Evolutionary conservation across 2,797 vertebrate genomes (phyloP).

Genomic region (Peromyscus melanophrys): DNA sequence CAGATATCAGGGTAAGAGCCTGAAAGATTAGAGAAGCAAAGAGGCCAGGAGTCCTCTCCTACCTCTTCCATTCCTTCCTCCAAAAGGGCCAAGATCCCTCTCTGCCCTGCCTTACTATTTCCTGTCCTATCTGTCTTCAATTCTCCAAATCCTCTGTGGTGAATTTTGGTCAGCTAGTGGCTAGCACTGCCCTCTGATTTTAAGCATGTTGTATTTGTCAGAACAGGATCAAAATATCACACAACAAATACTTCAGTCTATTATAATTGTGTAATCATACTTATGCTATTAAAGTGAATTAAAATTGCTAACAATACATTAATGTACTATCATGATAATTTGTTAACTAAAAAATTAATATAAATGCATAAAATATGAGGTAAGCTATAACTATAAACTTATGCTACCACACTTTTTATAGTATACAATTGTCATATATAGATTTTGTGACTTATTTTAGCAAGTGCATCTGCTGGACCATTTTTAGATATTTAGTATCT

Average conservation of each 20-base stretch:
- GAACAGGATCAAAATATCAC: not conserved
- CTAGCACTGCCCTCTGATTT: not conserved
- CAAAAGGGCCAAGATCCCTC: not conserved
- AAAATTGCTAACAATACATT: not conserved
- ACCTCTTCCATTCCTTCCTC: not conserved
- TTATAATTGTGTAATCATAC: not conserved
- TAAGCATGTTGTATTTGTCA: not conserved
- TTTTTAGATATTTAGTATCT: not conserved
- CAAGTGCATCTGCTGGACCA: not conserved
- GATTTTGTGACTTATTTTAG: not conserved
- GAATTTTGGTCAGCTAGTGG: not conserved
- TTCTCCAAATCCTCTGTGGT: not conserved
- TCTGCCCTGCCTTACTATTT: not conserved
- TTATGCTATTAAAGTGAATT: not conserved
- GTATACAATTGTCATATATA: not conserved
- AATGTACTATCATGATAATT: not conserved
- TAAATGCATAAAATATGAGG: not conserved
- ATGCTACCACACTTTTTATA: not conserved
- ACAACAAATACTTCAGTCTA: not conserved
- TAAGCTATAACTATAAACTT: not conserved
- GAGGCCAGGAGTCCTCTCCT: not conserved
- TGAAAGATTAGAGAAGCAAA: not conserved
- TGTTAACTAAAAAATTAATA: not conserved
- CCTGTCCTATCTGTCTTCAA: not conserved
- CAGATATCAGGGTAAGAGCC: not conserved